Percentiles rank a stretch among this genome's conserved stretches.
phyloP scores from a whole-genome alignment of 2,888 invertebrate species.

The Agrypnus murinus region DNA sequence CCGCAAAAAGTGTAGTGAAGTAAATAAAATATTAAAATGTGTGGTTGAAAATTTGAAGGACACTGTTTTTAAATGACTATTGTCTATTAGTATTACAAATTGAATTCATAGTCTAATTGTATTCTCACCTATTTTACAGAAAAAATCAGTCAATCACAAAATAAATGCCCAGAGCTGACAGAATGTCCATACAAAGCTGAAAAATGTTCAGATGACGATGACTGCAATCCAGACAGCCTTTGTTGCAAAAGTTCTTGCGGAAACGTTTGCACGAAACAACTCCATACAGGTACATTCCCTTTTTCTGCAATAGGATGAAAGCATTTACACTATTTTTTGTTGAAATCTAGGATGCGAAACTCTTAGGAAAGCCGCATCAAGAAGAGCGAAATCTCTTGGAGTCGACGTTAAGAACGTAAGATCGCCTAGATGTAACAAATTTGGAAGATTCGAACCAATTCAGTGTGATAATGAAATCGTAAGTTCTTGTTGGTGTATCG shows the following conservation, averaged over 20 bases:
- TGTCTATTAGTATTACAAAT: too few species aligned
- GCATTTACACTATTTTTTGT: not conserved
- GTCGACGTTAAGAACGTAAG: conserved; percentile 72
- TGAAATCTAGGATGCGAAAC: conserved; percentile 81
- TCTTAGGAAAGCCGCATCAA: conserved; percentile 76
- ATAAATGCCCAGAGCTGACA: conserved; percentile 68
- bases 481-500: conserved; percentile 89
- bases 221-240: conserved; percentile 77
- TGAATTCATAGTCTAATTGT: too few species aligned
- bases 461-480: conserved; percentile 85
- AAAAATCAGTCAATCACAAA: not conserved
- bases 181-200: conserved; percentile 78
- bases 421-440: conserved; percentile 82
- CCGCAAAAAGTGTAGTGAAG: too few species aligned
- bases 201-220: conserved; percentile 75
- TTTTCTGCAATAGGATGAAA: not conserved
- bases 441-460: conserved; percentile 84
- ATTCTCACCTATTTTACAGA: not conserved
- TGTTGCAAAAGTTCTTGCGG: conserved; percentile 83
- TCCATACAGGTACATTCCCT: conserved; percentile 75
- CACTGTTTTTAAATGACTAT: too few species aligned
- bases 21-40: too few species aligned
- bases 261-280: conserved; percentile 75
- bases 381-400: conserved; percentile 77
- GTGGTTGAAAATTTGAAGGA: too few species aligned